These are phyloP conservation scores for Spodoptera picta DNA, from an alignment of 2,888 invertebrate species.

Conservation along the genomic window DNA sequence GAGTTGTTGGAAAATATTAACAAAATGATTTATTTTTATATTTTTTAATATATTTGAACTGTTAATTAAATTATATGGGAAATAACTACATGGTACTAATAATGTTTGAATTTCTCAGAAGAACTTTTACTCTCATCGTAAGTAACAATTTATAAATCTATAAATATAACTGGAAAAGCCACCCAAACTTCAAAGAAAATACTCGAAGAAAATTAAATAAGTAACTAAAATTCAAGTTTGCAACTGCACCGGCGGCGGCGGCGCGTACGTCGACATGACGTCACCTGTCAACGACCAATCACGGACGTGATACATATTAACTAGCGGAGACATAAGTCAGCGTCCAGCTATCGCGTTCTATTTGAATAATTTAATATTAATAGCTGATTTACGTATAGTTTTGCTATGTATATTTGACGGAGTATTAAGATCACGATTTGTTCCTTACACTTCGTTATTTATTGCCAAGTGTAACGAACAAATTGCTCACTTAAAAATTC, in stretches of 20 bases:
- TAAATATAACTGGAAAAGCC: conserved; percentile 12
- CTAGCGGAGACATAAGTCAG: conserved; percentile 59
- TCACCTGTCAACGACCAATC: conserved; percentile 74
- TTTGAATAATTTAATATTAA: conserved; percentile 60
- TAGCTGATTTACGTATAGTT: conserved; percentile 46
- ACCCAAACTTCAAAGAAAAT: conserved; percentile 30
- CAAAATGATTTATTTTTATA: too few species aligned
- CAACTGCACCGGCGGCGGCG: conserved; percentile 35
- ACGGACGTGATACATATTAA: conserved; percentile 74
- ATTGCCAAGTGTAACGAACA: conserved; percentile 2
- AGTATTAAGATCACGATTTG: conserved; percentile 38
- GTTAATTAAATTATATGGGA: too few species aligned
- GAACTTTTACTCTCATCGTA: too few species aligned
- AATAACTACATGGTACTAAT: too few species aligned
- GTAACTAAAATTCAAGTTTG: conserved; percentile 52
- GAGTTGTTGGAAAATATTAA: too few species aligned
- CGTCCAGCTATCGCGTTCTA: conserved; percentile 50
- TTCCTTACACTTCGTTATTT: conserved; percentile 2
- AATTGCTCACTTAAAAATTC: background rate
- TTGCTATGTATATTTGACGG: conserved; percentile 41
- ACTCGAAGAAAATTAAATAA: conserved; percentile 38
- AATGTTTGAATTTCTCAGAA: too few species aligned
- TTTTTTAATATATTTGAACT: too few species aligned
- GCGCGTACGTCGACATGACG: conserved; percentile 66
- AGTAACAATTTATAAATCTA: background rate